Evolutionary conservation across 1,140 invertebrate species (phyloP), one percentile per base, ranked within the genome.

Genomic region (Sitophilus oryzae): DNA sequence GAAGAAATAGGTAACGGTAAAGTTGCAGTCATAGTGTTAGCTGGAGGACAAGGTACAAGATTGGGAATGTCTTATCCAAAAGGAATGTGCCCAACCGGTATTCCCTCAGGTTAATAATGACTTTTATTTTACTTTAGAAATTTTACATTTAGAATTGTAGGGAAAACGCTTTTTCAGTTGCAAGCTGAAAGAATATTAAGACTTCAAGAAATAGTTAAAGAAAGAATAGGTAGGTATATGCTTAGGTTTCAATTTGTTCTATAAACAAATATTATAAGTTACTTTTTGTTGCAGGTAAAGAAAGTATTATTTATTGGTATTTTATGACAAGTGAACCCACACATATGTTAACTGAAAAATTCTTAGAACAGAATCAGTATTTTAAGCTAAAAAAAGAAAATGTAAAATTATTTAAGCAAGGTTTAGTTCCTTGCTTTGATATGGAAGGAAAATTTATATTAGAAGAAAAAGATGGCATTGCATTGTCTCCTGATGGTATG

Each of bases 261-360:
- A 23, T 23, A 47, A 34, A 3, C 4, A 42, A 18, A 16, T 34
- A 22, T 11, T 42, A 20, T 42, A n/a, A 6, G 1, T 38, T 38
- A 16, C 18, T 5, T 20, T 19, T 2, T 18, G 11, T 54, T 54
- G 18, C 18, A 54, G 52, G 54, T 3, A 84, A 81, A 60, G 66
- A 71, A 20, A 85, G 87, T 48, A 73, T 73, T 35, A 88, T 95
- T 23, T 82, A 81, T 21, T 95, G 91, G 91, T 97, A 98, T 62
- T 94, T 99, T 9, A 96, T 99, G 93, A 98, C 96, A 1, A 98
- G 94, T 57, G 90, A 94, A 70, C 86, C 90, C 50, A 99, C 96
- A 1, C 87, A 88, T 67, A 81, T 86, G 56, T 79, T 85, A 0
- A 98, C 95, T 0, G 64, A 81, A 6, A 80, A 85, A 8, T 98